Base-by-base conservation (phyloP, 2,797 vertebrate species). In the Hylomyscus alleni region DNA sequence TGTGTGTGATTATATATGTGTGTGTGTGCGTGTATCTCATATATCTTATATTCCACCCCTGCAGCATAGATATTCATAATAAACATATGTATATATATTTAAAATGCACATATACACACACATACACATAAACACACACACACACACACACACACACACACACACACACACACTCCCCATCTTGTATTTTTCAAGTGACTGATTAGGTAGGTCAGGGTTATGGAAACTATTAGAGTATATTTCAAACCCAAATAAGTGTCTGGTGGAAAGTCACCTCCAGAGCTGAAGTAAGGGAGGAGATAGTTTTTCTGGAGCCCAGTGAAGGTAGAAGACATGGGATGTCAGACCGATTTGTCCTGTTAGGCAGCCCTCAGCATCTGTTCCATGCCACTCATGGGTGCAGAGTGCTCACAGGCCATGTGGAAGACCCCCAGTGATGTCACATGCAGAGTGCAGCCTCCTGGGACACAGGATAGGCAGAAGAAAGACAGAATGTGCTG, bases 371-470 rank as follows among this genome's bases (percentile, higher is more conserved):
- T 3, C 4, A 29, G 5, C 2, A 3, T 26, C 58, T 19, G 40
- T 19, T 24, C 4, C 0, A 8, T 3, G 0, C 24, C 3, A 3
- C 31, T 69, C 26, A 13, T 1, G 69, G 37, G 19, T 69, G 24
- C 19, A 58, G 52, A 11, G n/a, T 56, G 62, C 15, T 75, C 54
- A 29, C 31, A 52, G 78, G 50, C 34, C 8, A 0, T 9, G 13
- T 29, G 34, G 31, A n/a, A 11, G 78, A n/a, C 6, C 8, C 47
- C 54, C 6, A 9, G 47, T 37, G 81, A 67, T 17, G n/a, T 19
- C 9, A 2, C 1, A 8, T 17, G 5, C 0, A 3, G 65, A 56
- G 47, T 4, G 17, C 20, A 44, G 4, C 10, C 14, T 73, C 6
- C 50, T 4, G 15, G 47, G 52, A 22, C 58, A 37, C 67, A 58